Base-by-base conservation (phyloP, 2,888 invertebrate genomes). In the Caenorhabditis macrosperma region DNA sequence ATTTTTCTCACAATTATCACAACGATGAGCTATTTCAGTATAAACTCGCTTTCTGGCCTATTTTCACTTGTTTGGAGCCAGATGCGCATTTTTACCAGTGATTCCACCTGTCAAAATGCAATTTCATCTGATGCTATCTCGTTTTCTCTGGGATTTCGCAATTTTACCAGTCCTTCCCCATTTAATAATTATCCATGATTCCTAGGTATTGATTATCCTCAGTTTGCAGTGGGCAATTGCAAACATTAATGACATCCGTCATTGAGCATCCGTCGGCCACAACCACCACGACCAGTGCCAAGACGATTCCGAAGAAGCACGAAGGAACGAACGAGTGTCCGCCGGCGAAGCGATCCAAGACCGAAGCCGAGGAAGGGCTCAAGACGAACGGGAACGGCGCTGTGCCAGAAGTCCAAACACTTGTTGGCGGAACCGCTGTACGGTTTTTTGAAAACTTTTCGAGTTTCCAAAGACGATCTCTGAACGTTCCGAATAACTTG, bases 181-280 rank as follows among this genome's bases (percentile, higher is more conserved):
- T 10, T 17, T n/a, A 22, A 41, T 41, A 6, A 9, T 17, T 26
- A 3, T 26, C 54, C 54, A 26, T 26, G 12, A n/a, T 17, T 5
- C 38, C 38, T 10, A n/a, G n/a, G n/a, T n/a, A n/a, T n/a, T n/a
- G n/a, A n/a, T n/a, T 7, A 35, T 57, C 33, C 20, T 48, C 20
- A 44, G 54, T 57, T 77, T 71, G 30, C 78, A 78, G 78, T 72
- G 66, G 61, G 54, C 41, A 15, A 30, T 48, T 35, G 28, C 10
- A 17, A n/a, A 20, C 5, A 48, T 66, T 33, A 26, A 78, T 78
- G 78, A 78, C 72, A 57, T 57, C 78, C n/a, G 74, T 78, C 44
- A 67, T 78, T 52, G 78, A 74, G 35, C 64, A 60, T 28, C 67
- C 59, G 22, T 46, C 67, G 35, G 30, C 67, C 33, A 60, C 52